Evolutionary conservation across 2,888 invertebrate genomes (phyloP).

Genomic region (Acanthosepion pharaonis): DNA sequence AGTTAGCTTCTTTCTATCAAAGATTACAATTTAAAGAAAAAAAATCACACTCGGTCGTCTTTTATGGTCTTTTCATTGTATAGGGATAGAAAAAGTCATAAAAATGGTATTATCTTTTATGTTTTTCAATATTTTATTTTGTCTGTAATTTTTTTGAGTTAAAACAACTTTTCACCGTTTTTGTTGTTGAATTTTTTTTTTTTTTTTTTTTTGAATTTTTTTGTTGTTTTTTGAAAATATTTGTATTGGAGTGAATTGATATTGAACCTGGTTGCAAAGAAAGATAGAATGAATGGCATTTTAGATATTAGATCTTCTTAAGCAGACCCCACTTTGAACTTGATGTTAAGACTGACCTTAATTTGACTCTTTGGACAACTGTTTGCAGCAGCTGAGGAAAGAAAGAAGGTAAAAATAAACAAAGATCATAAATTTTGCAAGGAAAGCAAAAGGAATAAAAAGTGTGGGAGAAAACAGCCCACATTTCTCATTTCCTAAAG

Average conservation of each 20-base stretch:
- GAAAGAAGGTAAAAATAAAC: neutral
- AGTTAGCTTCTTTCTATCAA: conserved; percentile 8
- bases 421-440: neutral
- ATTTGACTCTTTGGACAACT: conserved; percentile 33
- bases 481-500: neutral
- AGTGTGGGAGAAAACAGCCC: neutral
- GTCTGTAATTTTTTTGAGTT: neutral
- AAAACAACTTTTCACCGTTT: neutral
- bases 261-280: neutral
- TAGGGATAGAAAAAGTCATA: conserved; percentile 11
- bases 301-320: conserved; percentile 33
- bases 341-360: neutral
- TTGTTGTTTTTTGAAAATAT: neutral
- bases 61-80: conserved; percentile 33
- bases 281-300: neutral
- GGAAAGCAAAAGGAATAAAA: neutral
- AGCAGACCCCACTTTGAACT: neutral
- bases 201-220: neutral
- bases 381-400: neutral
- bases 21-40: neutral
- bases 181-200: no score
- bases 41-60: neutral
- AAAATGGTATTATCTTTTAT: neutral
- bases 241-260: conserved; percentile 4
- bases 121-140: neutral